Conservation (phyloP, 2,888 invertebrate genomes). For the Epinotia demarniana region DNA sequence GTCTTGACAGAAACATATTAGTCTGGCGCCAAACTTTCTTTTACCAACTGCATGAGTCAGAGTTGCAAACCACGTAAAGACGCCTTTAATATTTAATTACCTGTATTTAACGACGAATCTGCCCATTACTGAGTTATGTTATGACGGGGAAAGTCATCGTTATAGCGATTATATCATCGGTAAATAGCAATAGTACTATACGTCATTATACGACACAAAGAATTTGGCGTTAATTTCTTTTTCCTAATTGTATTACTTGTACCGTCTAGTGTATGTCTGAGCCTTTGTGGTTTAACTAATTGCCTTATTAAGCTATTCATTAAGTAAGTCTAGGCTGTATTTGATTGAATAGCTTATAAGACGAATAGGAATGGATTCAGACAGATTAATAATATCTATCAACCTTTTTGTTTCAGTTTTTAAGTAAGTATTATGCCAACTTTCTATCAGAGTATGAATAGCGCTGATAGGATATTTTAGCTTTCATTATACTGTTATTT, state of each 20-base stretch:
- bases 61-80: slow-evolving; percentile 8
- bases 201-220: neutral
- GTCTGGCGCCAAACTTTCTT: neutral
- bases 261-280: neutral
- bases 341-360: neutral
- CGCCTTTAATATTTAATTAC: slow-evolving; percentile 22
- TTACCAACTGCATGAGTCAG: slow-evolving; percentile 1
- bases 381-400: neutral
- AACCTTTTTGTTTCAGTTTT: neutral
- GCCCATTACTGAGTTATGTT: slow-evolving; percentile 27
- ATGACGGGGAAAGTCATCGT: slow-evolving; percentile 31
- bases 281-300: neutral
- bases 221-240: neutral
- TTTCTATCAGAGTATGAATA: no score
- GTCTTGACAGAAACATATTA: no score
- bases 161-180: slow-evolving; percentile 28
- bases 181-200: slow-evolving; percentile 15
- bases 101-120: slow-evolving; percentile 3
- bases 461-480: no score
- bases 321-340: neutral
- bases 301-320: neutral
- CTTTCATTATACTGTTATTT: no score
- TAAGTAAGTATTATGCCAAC: neutral
- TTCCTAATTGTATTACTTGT: neutral
- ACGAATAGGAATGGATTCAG: neutral